phyloP scores from a whole-genome alignment of 1,140 invertebrate genomes.

The Daktulosphaira vitifoliae region DNA sequence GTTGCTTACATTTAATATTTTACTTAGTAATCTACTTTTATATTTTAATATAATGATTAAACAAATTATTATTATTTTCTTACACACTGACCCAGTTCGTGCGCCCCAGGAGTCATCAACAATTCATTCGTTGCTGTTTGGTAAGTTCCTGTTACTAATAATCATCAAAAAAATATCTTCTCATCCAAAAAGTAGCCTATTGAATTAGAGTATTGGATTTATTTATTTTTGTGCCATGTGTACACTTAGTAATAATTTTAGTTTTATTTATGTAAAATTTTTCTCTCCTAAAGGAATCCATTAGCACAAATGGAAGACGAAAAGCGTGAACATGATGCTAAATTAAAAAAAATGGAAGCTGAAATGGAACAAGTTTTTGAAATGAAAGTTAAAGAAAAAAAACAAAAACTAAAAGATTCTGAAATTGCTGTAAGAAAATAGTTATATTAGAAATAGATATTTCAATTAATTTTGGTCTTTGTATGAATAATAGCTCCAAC shows the following conservation, averaged over 20 bases:
- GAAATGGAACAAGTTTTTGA: slow-evolving; percentile 94
- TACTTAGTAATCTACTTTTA: no score
- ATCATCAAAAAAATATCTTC: background rate
- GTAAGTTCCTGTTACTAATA: slow-evolving; percentile 53
- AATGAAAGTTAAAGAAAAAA: slow-evolving; percentile 80
- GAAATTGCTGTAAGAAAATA: slow-evolving; percentile 70
- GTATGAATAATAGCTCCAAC: slow-evolving; percentile 49
- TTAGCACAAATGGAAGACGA: slow-evolving; percentile 96
- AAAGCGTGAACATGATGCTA: slow-evolving; percentile 86
- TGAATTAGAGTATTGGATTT: background rate
- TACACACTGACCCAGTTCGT: slow-evolving; percentile 51
- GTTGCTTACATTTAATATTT: no score
- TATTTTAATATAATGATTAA: background rate
- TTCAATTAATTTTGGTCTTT: background rate
- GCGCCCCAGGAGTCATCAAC: slow-evolving; percentile 77
- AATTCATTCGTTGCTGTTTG: slow-evolving; percentile 80
- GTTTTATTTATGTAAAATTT: background rate
- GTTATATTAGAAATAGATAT: background rate
- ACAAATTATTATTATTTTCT: slow-evolving; percentile 31
- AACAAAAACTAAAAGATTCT: slow-evolving; percentile 85
- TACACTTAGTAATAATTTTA: background rate
- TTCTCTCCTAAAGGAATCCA: slow-evolving; percentile 66
- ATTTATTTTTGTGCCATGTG: background rate
- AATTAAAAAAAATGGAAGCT: slow-evolving; percentile 93
- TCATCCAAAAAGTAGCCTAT: slow-evolving; percentile 28